Conservation (phyloP, 2,888 invertebrate genomes). For the Amblyjoppa fuscipennis region DNA sequence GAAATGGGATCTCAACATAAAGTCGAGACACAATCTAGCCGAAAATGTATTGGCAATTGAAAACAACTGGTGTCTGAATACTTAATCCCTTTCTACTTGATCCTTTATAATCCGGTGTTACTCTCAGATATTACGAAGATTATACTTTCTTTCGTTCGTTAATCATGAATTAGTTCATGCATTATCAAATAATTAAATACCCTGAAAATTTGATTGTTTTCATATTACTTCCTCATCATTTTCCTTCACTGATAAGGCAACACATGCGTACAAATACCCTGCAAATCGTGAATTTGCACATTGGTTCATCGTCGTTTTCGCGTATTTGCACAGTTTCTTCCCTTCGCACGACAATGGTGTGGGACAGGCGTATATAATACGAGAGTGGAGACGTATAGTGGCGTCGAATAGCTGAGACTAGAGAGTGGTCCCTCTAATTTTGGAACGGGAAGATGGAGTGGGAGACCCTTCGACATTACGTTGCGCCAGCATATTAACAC, state of each 20-base stretch:
- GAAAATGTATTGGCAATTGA: background rate
- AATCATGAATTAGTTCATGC: background rate
- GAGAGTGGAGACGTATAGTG: conserved; percentile 3
- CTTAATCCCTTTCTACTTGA: background rate
- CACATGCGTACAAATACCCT: background rate
- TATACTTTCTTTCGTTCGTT: background rate
- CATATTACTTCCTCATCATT: background rate
- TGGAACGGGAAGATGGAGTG: conserved; percentile 44
- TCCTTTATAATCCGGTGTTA: background rate
- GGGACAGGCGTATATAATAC: background rate
- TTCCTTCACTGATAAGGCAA: background rate
- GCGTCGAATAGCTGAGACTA: background rate
- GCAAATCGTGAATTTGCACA: background rate
- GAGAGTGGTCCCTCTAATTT: conserved; percentile 52
- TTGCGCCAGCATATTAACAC: conserved; percentile 35
- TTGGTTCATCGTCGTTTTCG: background rate
- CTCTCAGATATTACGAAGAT: background rate
- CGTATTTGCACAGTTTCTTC: background rate
- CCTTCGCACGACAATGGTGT: background rate
- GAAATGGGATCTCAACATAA: conserved; percentile 11
- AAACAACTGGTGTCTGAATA: background rate
- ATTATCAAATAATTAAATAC: background rate
- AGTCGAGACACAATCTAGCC: background rate
- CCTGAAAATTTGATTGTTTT: background rate
- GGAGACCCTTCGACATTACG: conserved; percentile 30